Conservation (phyloP, 2,113 vertebrate species). For the Panthera tigris region DNA sequence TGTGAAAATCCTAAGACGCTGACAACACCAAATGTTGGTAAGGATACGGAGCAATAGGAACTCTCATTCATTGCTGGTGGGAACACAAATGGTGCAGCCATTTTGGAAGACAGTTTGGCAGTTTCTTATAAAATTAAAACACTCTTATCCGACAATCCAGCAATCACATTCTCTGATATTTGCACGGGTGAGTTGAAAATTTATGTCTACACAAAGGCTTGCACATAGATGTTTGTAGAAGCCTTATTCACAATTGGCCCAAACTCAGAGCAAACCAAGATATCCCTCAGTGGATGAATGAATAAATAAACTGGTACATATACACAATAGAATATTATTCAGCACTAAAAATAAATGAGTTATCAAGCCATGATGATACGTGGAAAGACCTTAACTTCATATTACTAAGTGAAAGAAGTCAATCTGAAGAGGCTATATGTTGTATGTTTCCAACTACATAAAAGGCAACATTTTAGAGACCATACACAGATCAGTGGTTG, state of each 20-base stretch:
- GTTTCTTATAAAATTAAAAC: neutral
- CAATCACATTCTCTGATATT: neutral
- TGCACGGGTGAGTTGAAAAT: neutral
- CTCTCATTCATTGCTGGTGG: neutral
- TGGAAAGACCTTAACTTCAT: neutral
- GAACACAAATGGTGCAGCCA: neutral
- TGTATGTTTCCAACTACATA: neutral
- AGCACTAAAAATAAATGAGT: neutral
- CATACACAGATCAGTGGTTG: neutral
- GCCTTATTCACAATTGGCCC: neutral
- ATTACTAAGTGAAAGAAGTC: neutral
- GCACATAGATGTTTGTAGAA: neutral
- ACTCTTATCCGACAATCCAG: neutral
- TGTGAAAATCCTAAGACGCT: neutral
- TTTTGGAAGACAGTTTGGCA: neutral
- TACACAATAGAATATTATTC: neutral
- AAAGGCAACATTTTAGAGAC: neutral
- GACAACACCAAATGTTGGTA: neutral
- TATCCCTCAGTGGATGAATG: neutral
- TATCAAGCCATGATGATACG: neutral
- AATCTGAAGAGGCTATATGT: neutral
- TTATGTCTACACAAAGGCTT: neutral
- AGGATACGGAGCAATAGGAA: neutral
- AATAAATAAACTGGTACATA: neutral
- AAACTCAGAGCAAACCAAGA: neutral